Base-by-base conservation (phyloP, 2,797 vertebrate species). In the Onychomys leucogaster region DNA sequence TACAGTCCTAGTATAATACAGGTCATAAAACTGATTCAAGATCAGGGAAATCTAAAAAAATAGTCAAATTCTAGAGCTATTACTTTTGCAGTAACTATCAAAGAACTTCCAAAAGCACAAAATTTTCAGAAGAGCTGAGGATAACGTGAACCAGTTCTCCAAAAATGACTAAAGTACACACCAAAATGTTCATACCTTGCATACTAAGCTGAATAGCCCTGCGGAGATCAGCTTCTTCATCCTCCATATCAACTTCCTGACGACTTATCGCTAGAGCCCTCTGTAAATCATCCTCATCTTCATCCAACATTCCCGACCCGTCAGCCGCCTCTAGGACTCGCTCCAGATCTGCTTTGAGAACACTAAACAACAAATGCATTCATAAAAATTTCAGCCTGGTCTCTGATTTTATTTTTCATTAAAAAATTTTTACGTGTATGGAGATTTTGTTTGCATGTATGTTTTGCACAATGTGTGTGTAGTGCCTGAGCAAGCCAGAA, bases 201-300 rank as follows among this genome's bases (percentile, higher is more conserved):
- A 99, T 99, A 98, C 99, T 99, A 96, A 99, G 99, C 97, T 99
- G 99, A 98, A 99, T 99, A 67, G 99, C 99, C 97, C 99, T 99
- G 93, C 99, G 99, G 95, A 99, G 99, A 98, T 99, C 99, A 34
- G 99, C 99, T 98, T 99, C 99, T 98, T 99, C 99, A 97, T 99
- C 99, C 95, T 99, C 99, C 98, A 99, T 99, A 98, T 99, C 99
- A 97, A 99, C 99, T 97, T 99, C 99, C 91, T 99, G 99, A 97
- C 99, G 99, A 96, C 99, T 99, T 41, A 99, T 98, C 34, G 99
- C 99, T 94, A 99, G 98, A 34, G 99, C 99, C 98, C 98, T 99
- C 98, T 99, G 99, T 92, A 99, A 98, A 96, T 99, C 99, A 96
- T 99, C 99, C 95, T 99, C 99, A 92, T 99, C 99, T 90, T 99